phyloP scores from a whole-genome alignment of 2,888 invertebrate genomes.

The Dasysyrphus albostriatus region DNA sequence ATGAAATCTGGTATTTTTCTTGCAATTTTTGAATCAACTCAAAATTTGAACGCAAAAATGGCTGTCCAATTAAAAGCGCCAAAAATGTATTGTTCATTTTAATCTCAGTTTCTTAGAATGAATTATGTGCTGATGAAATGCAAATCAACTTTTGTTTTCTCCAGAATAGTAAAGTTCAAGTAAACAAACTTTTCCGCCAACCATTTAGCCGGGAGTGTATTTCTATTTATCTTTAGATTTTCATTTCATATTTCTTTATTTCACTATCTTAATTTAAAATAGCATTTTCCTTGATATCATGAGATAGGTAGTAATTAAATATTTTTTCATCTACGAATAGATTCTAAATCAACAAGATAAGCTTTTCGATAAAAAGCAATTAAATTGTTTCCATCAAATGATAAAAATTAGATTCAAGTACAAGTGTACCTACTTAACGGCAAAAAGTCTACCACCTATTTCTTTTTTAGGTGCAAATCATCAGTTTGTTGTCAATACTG shows the following conservation, averaged over 20 bases:
- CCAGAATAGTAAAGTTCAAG: too few relatives aligned
- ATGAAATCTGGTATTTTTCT: too few relatives aligned
- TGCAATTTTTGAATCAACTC: too few relatives aligned
- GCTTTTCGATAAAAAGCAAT: conserved; percentile 1
- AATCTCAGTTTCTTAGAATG: too few relatives aligned
- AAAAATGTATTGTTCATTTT: too few relatives aligned
- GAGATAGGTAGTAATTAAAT: neutral
- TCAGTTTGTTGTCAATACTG: conserved; percentile 21
- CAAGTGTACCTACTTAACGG: conserved; percentile 30
- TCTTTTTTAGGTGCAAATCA: conserved; percentile 39
- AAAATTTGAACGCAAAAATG: too few relatives aligned
- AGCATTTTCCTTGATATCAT: neutral
- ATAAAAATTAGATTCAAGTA: conserved; percentile 39
- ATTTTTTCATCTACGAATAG: conserved; percentile 34
- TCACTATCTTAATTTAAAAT: neutral
- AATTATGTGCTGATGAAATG: neutral
- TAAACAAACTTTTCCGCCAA: neutral
- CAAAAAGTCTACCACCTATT: neutral
- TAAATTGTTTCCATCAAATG: neutral
- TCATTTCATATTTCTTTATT: neutral
- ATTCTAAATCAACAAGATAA: conserved; percentile 35
- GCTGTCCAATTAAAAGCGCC: too few relatives aligned
- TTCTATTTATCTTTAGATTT: neutral
- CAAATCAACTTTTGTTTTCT: neutral
- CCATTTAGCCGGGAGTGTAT: neutral